phyloP scores from a whole-genome alignment of 2,113 vertebrate species.

The Daubentonia madagascariensis region DNA sequence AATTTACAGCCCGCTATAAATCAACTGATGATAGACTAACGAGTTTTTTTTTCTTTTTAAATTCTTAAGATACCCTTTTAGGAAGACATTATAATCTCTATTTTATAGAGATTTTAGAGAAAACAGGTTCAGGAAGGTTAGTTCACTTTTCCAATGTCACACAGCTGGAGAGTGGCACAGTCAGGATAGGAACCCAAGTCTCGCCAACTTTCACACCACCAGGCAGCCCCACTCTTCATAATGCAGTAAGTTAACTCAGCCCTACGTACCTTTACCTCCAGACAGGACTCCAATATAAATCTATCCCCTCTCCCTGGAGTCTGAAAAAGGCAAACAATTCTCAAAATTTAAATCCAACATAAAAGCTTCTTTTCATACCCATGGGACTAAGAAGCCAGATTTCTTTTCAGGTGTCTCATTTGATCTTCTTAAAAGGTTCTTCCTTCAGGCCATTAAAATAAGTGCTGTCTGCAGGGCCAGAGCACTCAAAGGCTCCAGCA shows the following conservation, averaged over 20 bases:
- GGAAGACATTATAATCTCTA: background rate
- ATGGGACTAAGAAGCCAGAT: background rate
- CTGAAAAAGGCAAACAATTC: background rate
- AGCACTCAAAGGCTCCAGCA: background rate
- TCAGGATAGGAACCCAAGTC: background rate
- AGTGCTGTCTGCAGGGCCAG: background rate
- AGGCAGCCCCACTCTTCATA: background rate
- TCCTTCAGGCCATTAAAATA: slow-evolving; percentile 40
- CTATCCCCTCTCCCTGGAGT: background rate
- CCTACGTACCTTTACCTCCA: background rate
- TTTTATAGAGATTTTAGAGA: background rate
- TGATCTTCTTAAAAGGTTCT: slow-evolving; percentile 62
- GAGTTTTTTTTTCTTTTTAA: background rate
- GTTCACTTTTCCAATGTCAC: background rate
- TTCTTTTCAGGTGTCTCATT: slow-evolving; percentile 47
- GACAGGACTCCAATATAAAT: background rate
- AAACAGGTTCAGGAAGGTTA: background rate
- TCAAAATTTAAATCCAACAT: slow-evolving; percentile 43
- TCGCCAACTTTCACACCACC: background rate
- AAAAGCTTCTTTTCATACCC: slow-evolving; percentile 38
- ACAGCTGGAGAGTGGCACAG: background rate
- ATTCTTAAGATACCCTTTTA: background rate
- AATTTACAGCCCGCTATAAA: background rate
- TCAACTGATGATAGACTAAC: background rate
- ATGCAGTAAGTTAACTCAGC: background rate